Conservation (phyloP, 2,797 vertebrate species). For the Natrix natrix region DNA sequence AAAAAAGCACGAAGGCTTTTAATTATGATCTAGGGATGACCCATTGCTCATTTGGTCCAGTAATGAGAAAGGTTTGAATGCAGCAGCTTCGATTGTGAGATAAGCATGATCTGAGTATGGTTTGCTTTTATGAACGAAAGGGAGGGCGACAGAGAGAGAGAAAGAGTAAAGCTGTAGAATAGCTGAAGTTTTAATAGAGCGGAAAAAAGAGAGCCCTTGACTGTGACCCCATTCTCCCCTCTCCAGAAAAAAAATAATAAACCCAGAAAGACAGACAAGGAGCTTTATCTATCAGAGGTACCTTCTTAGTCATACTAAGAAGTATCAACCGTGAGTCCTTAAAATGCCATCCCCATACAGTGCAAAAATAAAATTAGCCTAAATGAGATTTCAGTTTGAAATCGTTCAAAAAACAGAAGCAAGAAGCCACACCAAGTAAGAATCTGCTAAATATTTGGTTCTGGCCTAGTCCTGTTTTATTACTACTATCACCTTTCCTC, state of each 20-base stretch:
- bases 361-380: constrained; percentile 81
- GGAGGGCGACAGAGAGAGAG: constrained; percentile 23
- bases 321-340: constrained; percentile 76
- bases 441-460: constrained; percentile 27
- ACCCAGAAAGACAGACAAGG: constrained; percentile 62
- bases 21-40: constrained; percentile 71
- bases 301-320: constrained; percentile 63
- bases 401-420: constrained; percentile 64
- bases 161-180: constrained; percentile 48
- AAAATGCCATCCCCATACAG: constrained; percentile 69
- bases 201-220: constrained; percentile 68
- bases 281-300: constrained; percentile 77
- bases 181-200: constrained; percentile 66
- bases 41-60: constrained; percentile 56
- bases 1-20: constrained; percentile 54
- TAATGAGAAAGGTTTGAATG: constrained; percentile 69
- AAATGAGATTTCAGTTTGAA: constrained; percentile 73
- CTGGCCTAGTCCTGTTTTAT: background rate
- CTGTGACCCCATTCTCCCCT: constrained; percentile 66
- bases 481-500: background rate
- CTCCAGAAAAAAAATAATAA: constrained; percentile 55
- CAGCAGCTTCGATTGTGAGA: constrained; percentile 74
- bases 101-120: constrained; percentile 68
- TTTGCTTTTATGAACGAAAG: constrained; percentile 59
- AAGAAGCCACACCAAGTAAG: constrained; percentile 48